Evolutionary conservation across 2,797 vertebrate species (phyloP), one percentile per base, ranked within the genome.

Genomic region (Gephyroberyx darwinii): DNA sequence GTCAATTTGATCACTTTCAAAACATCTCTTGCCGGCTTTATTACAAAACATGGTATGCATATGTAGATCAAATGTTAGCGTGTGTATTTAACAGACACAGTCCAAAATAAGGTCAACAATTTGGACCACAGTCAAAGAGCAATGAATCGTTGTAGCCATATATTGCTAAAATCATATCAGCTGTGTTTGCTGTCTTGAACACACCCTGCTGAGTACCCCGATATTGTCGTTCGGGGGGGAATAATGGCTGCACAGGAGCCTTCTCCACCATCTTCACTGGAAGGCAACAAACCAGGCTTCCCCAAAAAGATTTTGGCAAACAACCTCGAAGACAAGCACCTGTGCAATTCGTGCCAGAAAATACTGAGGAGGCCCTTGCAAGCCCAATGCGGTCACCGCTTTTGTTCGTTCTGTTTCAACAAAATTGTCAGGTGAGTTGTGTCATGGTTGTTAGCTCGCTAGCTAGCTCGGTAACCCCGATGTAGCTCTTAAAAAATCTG

Each of bases 331-430:
- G 96, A 95, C 83, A 99, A 99, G 71, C 98, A 99, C 80, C 80
- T 98, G 87, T 99, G 98, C 75, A 96, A 96, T 0, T 95, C 95
- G 20, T 99, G 98, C 69, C 92, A 90, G 89, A 96, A 98, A 59
- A 93, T 99, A n/a, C 69, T 99, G 62, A 90, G 98, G 54, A 92
- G 96, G 81, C 97, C 98, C 0, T 87, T 96, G 76, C 98, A 99
- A 85, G 97, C 97, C 0, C 96, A 97, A 81, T 99, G 98, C 0
- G 97, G 98, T 12, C 98, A 99, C 75, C 97, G 98, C 61, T 99
- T 96, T 85, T 99, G 98, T 65, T 96, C 93, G 2, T 96, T 91
- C 80, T 99, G 98, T 66, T 94, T 98, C 78, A 94, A 93, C 90
- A 95, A 93, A 86, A 95, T 95, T 12, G 95, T 98, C 82, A 97